phyloP scores from a whole-genome alignment of 2,113 vertebrate species.

The Laticauda colubrina region DNA sequence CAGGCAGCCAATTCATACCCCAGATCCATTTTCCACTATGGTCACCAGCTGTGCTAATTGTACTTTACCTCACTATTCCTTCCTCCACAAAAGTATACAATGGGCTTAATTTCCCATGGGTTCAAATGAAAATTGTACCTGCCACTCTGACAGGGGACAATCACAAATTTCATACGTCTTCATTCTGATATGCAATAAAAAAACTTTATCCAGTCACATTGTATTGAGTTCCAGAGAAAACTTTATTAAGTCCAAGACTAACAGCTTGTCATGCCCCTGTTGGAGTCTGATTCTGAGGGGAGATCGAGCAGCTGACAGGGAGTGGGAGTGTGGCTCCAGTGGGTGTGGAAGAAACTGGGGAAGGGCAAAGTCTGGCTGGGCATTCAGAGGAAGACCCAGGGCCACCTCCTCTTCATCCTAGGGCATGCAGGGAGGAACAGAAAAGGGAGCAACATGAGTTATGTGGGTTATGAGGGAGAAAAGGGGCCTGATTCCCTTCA shows the following conservation, averaged over 20 bases:
- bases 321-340: too few relatives aligned
- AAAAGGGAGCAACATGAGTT: too few relatives aligned
- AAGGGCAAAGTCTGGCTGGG: too few relatives aligned
- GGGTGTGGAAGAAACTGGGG: too few relatives aligned
- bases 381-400: too few relatives aligned
- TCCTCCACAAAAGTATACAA: background rate
- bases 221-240: background rate
- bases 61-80: background rate
- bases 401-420: too few relatives aligned
- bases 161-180: background rate
- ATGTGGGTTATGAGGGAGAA: too few relatives aligned
- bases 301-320: too few relatives aligned
- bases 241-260: background rate
- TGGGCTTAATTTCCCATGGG: background rate
- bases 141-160: background rate
- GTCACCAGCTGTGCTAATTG: background rate
- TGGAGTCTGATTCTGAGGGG: too few relatives aligned
- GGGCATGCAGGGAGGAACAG: too few relatives aligned
- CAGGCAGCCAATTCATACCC: background rate
- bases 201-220: background rate
- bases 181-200: background rate
- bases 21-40: background rate
- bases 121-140: background rate
- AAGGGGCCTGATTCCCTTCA: too few relatives aligned
- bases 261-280: background rate